A percentile compares a stretch with the other conserved stretches of the same genome.
phyloP scores from a whole-genome alignment of 2,113 vertebrate genomes.

The Oryzias javanicus region DNA sequence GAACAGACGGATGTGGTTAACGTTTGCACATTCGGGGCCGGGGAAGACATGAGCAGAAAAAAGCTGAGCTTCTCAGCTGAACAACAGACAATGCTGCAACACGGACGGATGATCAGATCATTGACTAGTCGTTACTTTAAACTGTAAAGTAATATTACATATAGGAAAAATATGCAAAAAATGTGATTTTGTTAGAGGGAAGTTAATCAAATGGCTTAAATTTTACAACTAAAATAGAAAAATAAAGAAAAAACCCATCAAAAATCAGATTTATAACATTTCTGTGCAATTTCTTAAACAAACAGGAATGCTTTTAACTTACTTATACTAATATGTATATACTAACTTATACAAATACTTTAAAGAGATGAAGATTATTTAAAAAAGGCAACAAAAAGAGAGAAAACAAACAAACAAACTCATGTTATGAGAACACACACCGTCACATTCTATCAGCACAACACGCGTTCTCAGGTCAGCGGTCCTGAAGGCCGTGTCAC shows the following conservation, averaged over 20 bases:
- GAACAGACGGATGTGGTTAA: slow-evolving; percentile 95
- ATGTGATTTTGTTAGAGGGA: no score
- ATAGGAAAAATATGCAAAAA: not conserved
- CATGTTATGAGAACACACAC: slow-evolving; percentile 23
- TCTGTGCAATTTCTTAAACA: not conserved
- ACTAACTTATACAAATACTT: not conserved
- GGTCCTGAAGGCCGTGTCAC: slow-evolving; percentile 1
- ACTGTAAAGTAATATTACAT: not conserved
- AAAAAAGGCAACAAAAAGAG: slow-evolving; percentile 10
- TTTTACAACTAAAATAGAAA: not conserved
- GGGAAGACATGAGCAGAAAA: slow-evolving; percentile 29
- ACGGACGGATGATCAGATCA: not conserved
- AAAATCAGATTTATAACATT: no score
- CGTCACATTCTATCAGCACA: slow-evolving; percentile 5
- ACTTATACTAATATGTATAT: not conserved
- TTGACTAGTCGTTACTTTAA: not conserved
- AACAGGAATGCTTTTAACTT: slow-evolving; percentile 9
- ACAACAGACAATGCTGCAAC: not conserved
- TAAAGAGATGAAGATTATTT: slow-evolving; percentile 27
- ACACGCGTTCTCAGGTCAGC: slow-evolving; percentile 17
- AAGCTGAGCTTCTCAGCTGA: slow-evolving; percentile 27
- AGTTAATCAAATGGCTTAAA: no score
- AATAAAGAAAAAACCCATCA: not conserved
- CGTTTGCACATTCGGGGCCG: slow-evolving; percentile 75
- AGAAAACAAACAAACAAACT: slow-evolving; percentile 28